phyloP scores from a whole-genome alignment of 2,797 vertebrate genomes.

The Lagodon rhomboides region DNA sequence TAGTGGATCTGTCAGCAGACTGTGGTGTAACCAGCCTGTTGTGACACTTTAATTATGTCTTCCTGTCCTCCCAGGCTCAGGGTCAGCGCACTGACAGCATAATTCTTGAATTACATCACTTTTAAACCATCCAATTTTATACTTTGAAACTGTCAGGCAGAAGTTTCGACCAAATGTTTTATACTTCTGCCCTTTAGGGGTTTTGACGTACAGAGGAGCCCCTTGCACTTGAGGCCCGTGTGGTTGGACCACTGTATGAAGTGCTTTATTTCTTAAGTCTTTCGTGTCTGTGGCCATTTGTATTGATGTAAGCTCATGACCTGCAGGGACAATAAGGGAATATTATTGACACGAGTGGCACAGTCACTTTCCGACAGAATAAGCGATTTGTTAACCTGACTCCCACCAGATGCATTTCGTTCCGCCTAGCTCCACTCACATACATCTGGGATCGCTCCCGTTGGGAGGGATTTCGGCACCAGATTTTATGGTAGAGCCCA shows the following conservation, averaged over 20 bases:
- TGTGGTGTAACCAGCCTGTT: conserved; percentile 50
- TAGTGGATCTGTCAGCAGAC: conserved; percentile 40
- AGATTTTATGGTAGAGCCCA: no score
- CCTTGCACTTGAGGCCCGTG: conserved; percentile 6
- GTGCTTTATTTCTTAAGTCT: no score
- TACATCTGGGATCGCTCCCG: no score
- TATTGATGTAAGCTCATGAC: neutral
- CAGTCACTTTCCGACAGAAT: neutral
- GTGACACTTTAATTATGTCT: conserved; percentile 67
- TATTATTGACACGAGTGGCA: neutral
- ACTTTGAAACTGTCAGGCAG: conserved; percentile 38
- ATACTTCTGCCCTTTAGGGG: conserved; percentile 1
- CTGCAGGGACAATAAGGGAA: neutral
- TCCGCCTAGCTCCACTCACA: no score
- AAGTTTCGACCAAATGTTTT: conserved; percentile 33
- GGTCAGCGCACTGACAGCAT: conserved; percentile 55
- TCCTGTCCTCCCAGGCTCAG: conserved; percentile 26
- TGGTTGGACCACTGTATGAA: no score
- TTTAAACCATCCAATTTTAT: conserved; percentile 29
- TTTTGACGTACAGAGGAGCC: neutral
- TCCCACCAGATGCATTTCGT: no score
- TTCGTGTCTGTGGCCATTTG: neutral
- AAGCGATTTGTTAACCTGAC: no score
- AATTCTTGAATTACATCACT: conserved; percentile 17
- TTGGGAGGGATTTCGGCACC: no score